Evolutionary conservation across 1,140 invertebrate species (phyloP), one percentile per base, ranked within the genome.

Genomic region (Bicyclus anynana): DNA sequence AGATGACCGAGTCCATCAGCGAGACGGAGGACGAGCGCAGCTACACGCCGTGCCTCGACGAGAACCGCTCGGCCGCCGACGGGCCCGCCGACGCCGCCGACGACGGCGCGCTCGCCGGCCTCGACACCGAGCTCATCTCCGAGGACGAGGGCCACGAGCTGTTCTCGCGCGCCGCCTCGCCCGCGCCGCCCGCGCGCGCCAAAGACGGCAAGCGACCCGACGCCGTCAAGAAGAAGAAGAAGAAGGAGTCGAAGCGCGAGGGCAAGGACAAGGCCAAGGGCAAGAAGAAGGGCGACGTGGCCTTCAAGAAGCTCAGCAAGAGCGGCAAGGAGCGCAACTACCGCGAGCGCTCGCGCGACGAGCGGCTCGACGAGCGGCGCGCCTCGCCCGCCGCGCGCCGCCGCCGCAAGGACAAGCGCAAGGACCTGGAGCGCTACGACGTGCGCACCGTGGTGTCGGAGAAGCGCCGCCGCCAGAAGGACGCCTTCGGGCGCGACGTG

Each of bases 291-390:
- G 59, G 58, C 10, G 88, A 87, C 46, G 80, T 92, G 20, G 84
- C 92, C 0, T 97, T 96, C 89, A 97, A 96, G 67, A 96, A 96
- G 77, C 85, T 95, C 1, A 94, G 94, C 7, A 96, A 94, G 72
- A 93, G 87, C 63, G 93, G 92, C 5, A 96, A 95, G 74, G 95
- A 95, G 61, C 87, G 95, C 50, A 96, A 95, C 69, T 97, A 97
- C 72, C 90, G 96, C 0, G 94, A 94, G 37, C 93, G 94, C 63
- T 84, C 88, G 56, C 89, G 77, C 55, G 74, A 75, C 7, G 69
- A 70, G 62, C 67, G 82, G 75, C 12, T 62, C 58, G 86, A 76
- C 26, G 77, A 81, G n/a, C 59, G 76, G 2, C 71, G 79, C 7
- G 70, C 67, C 14, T 80, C 20, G 59, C 90, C 44, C 74, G 76